Base-by-base conservation (phyloP, 2,888 invertebrate genomes). In the Zele albiditarsus region DNA sequence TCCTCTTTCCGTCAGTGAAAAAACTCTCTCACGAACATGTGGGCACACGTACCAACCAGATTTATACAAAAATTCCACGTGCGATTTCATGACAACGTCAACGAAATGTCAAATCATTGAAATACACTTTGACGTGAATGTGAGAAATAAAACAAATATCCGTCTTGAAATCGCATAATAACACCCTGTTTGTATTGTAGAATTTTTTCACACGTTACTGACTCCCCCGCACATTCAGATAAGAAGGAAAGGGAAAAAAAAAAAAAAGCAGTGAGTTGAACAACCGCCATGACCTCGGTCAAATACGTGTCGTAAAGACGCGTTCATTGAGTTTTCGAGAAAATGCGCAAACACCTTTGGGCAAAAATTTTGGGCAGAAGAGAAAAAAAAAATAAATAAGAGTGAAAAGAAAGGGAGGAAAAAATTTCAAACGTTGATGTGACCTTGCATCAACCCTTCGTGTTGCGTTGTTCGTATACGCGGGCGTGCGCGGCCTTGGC, bases 401-500 rank as follows among this genome's bases (percentile, higher is more conserved):
- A 42, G 27, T 66, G 42, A 57, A 38, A 72, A 58, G 49, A 46
- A 20, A 60, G 38, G 38, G 2, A 38, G 12, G 38, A 65, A 68
- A 78, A 77, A 77, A 66, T 46, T 27, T 31, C 33, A 58, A 20
- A 14, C 20, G 58, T 33, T 65, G 71, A 75, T 46, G 16, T 75
- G 80, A 74, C 80, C 79, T 80, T 78, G 77, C 78, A 73, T 73
- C 80, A 79, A 76, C 77, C 78, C 80, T 80, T 80, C 63, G 68
- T 69, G 33, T 58, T 72, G 60, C 63, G 65, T 74, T 75, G 73
- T 16, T 57, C n/a, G 53, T 23, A 20, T 5, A 6, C 20, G 53
- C 20, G 49, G 33, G 74, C 65, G 70, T 53, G 25, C 58, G 68
- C 75, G 73, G 72, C 75, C 79, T 76, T 76, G 75, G 67, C 57